A percentile compares a stretch with the other conserved stretches of the same genome.
Evolutionary conservation across 1,140 invertebrate species (phyloP).

Genomic region (Drosophila pruinosa): DNA sequence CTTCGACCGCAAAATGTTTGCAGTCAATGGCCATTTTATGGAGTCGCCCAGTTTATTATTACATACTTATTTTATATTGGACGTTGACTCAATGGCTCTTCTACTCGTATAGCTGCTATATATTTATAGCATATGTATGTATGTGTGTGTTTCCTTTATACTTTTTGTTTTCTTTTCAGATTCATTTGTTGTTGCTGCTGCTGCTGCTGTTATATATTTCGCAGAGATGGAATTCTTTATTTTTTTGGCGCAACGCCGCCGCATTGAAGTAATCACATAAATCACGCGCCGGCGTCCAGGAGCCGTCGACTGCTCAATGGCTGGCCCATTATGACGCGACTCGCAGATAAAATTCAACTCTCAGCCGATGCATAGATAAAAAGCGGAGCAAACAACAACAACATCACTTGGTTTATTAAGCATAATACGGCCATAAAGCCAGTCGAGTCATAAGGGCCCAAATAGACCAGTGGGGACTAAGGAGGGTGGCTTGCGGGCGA

Average conservation of each 20-base stretch:
- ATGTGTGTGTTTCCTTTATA: conserved; percentile 15
- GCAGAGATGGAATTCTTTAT: conserved; percentile 8
- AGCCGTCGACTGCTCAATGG: conserved; percentile 56
- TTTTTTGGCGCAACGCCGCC: conserved; percentile 76
- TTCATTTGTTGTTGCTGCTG: not conserved
- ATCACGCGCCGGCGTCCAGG: conserved; percentile 67
- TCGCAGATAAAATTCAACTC: conserved; percentile 65
- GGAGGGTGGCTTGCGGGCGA: not conserved
- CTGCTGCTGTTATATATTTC: not conserved
- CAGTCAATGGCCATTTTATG: conserved; percentile 59
- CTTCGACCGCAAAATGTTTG: conserved; percentile 66
- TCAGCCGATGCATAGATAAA: conserved; percentile 68
- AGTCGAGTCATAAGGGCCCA: conserved; percentile 63
- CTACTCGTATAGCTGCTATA: conserved; percentile 13
- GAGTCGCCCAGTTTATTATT: conserved; percentile 39
- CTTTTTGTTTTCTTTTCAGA: conserved; percentile 17
- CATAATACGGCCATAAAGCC: conserved; percentile 77
- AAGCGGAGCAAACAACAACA: conserved; percentile 41
- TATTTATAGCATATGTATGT: not conserved
- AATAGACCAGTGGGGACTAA: conserved; percentile 12
- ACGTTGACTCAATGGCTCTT: conserved; percentile 24
- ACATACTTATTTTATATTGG: conserved; percentile 31
- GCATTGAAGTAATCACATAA: conserved; percentile 81
- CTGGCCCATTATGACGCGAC: conserved; percentile 70
- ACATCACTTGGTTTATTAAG: conserved; percentile 69